Evolutionary conservation across 2,888 invertebrate genomes (phyloP), one percentile per base, ranked within the genome.

Genomic region (Nezara viridula): DNA sequence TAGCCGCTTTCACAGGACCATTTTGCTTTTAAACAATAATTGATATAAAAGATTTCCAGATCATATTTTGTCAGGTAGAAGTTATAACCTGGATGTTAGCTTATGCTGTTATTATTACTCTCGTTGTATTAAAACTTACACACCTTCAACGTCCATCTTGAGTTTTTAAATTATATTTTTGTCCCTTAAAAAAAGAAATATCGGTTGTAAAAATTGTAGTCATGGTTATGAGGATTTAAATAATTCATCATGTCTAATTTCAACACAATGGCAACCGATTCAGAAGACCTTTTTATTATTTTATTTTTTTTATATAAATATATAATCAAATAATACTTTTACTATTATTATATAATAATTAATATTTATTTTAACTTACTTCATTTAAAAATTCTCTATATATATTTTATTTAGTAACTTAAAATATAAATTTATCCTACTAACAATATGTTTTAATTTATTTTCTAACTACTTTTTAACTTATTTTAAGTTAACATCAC

Each of bases 51-150:
- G 86, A 89, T 89, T 89, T 89, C 89, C 89, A 89, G 89, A 89
- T 89, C 89, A 89, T 89, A 89, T 86, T 89, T 86, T 89, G 89
- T 86, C 88, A 88, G 88, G 88, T 88, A 88, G 88, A 73, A 88
- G 60, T 88, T 47, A 55, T 88, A 66, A 88, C 40, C 27, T 88
- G 88, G 66, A 88, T 88, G 88, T 88, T 88, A 88, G 88, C 88
- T 66, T 88, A 88, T 85, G 88, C 52, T 88, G 88, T 81, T 85
- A 40, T 81, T 50, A 52, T 88, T 88, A 88, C 24, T 85, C 32
- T 81, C 7, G 14, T 40, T 87, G 44, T 66, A 87, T 60, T 14
- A 52, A 66, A 44, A 44, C 81, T 44, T 81, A 44, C 0, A 81
- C 44, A 44, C 81, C 24, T 21, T 40, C 44, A 44, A 73, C 19